Evolutionary conservation across 2,888 invertebrate species (phyloP).

Genomic region (Sinelater perroti): DNA sequence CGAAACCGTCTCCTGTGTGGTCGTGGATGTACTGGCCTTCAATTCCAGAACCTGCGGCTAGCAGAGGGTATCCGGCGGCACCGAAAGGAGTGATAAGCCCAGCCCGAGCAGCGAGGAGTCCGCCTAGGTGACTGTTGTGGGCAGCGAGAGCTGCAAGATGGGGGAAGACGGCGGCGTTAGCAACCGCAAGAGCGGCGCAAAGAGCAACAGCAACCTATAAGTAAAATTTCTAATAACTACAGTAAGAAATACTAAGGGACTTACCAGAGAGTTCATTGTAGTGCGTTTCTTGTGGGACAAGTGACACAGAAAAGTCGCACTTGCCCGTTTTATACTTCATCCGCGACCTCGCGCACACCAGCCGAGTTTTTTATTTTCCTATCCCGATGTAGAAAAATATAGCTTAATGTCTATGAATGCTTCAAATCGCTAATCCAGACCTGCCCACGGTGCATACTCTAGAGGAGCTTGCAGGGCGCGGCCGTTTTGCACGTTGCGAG

Average conservation of each 20-base stretch:
- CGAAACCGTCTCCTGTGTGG: conserved; percentile 8
- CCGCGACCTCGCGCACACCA: conserved; percentile 14
- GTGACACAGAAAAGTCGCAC: conserved; percentile 7
- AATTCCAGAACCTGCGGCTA: conserved; percentile 24
- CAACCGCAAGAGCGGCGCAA: conserved; percentile 11
- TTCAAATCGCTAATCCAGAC: conserved; percentile 7
- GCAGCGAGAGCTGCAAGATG: conserved; percentile 9
- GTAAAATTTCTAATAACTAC: neutral
- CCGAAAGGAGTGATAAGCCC: conserved; percentile 18
- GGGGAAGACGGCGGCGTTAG: conserved; percentile 6
- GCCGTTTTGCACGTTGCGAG: conserved; percentile 1
- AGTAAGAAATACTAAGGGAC: neutral
- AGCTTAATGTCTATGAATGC: conserved; percentile 8
- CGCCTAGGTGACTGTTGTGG: conserved; percentile 7
- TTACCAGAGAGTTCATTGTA: conserved; percentile 27
- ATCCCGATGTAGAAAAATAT: conserved; percentile 2
- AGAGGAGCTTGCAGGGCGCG: conserved; percentile 15
- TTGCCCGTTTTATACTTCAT: conserved; percentile 15
- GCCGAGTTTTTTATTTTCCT: conserved; percentile 16
- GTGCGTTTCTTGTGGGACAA: conserved; percentile 3
- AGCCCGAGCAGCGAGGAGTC: neutral
- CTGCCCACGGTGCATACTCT: conserved; percentile 13
- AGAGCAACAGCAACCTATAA: conserved; percentile 19
- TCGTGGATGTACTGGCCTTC: conserved; percentile 32
- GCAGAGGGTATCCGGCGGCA: conserved; percentile 18